phyloP scores from a whole-genome alignment of 2,888 invertebrate species.

The Lycia hirtaria region DNA sequence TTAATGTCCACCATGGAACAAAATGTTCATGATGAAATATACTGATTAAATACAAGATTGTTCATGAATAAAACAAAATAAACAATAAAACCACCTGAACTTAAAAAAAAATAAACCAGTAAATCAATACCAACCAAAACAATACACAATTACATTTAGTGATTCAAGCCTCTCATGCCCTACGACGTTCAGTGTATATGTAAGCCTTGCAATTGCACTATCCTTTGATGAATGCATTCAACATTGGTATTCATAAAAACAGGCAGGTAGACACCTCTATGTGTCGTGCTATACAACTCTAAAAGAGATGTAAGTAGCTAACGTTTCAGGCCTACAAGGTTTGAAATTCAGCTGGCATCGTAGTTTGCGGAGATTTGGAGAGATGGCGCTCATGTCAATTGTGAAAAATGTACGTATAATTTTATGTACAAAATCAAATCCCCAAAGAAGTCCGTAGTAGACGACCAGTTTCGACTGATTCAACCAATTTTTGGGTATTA shows the following conservation, averaged over 20 bases:
- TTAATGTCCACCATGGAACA: too few species aligned
- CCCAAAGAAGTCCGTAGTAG: not conserved
- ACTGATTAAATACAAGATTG: too few species aligned
- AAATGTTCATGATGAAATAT: too few species aligned
- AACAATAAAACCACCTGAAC: too few species aligned
- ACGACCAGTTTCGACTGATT: not conserved
- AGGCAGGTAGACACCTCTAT: slow-evolving; percentile 65
- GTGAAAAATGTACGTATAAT: not conserved
- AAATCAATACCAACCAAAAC: not conserved
- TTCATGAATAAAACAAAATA: too few species aligned
- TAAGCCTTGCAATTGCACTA: not conserved
- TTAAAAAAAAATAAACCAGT: too few species aligned
- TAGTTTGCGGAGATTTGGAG: slow-evolving; percentile 37
- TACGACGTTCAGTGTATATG: not conserved
- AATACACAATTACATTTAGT: not conserved
- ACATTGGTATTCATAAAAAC: slow-evolving; percentile 33
- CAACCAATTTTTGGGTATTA: too few species aligned
- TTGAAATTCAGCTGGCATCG: slow-evolving; percentile 22
- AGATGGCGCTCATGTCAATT: slow-evolving; percentile 48
- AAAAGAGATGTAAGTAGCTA: not conserved
- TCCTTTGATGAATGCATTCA: slow-evolving; percentile 6
- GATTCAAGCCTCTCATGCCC: too few species aligned
- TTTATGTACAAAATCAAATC: not conserved
- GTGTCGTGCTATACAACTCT: slow-evolving; percentile 60
- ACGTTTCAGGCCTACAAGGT: slow-evolving; percentile 5